Conservation (phyloP, 1,140 invertebrate species). For the Coptotermes formosanus region DNA sequence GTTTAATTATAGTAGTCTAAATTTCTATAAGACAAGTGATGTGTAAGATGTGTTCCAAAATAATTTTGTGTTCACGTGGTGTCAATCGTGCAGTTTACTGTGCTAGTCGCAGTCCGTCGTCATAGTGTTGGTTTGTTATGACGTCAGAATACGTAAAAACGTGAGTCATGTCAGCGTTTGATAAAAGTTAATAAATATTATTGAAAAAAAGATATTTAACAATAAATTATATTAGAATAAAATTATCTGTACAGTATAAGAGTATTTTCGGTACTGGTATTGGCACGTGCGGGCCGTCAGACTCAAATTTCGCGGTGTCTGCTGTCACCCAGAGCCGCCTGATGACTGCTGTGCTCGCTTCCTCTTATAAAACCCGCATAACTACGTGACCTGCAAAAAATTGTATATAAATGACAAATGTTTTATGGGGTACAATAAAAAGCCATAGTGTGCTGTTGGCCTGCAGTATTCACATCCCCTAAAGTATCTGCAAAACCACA, state of each 20-base stretch:
- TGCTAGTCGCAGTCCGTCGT: neutral
- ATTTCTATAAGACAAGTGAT: neutral
- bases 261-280: neutral
- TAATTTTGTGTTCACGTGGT: neutral
- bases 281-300: neutral
- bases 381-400: neutral
- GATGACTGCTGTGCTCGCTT: neutral
- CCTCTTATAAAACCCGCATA: neutral
- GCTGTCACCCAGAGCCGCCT: too few species aligned
- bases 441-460: too few species aligned
- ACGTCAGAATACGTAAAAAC: neutral
- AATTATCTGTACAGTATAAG: slow-evolving; percentile 5
- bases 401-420: too few species aligned
- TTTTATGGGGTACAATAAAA: too few species aligned
- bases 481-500: too few species aligned
- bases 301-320: neutral
- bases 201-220: neutral
- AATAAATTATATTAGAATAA: slow-evolving; percentile 8
- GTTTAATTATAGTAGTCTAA: neutral
- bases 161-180: neutral
- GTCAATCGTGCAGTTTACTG: neutral
- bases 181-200: neutral
- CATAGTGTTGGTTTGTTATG: neutral
- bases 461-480: too few species aligned
- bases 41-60: neutral